phyloP scores from a whole-genome alignment of 2,888 invertebrate genomes.

The Schizaphis graminum region DNA sequence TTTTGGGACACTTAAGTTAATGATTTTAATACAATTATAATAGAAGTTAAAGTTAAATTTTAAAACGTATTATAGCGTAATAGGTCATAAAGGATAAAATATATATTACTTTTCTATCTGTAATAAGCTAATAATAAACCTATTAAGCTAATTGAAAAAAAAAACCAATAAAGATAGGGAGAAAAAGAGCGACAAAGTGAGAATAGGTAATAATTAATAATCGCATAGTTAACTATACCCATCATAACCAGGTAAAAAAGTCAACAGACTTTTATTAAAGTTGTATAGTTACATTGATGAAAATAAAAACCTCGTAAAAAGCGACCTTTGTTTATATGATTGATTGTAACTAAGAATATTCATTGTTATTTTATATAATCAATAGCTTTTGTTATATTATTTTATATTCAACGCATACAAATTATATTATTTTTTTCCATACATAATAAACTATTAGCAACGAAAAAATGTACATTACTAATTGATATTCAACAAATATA shows the following conservation, averaged over 20 bases:
- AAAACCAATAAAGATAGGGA: not conserved
- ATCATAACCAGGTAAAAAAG: slow-evolving; percentile 46
- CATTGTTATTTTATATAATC: slow-evolving; percentile 46
- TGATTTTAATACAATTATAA: not conserved
- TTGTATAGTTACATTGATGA: not conserved
- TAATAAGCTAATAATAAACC: not conserved
- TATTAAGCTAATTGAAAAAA: slow-evolving; percentile 42
- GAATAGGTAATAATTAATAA: slow-evolving; percentile 32
- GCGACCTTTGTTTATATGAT: slow-evolving; percentile 54
- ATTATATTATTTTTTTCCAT: slow-evolving; percentile 7
- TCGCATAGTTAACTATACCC: not conserved
- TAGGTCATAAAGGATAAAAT: not conserved
- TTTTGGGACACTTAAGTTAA: not conserved
- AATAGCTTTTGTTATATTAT: slow-evolving; percentile 54
- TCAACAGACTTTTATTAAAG: slow-evolving; percentile 50
- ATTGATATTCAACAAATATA: not conserved
- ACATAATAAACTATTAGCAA: not conserved
- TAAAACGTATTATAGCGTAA: not conserved
- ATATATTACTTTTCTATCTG: not conserved
- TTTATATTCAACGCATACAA: not conserved
- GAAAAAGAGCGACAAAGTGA: not conserved
- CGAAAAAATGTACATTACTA: not conserved
- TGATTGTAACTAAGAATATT: slow-evolving; percentile 53
- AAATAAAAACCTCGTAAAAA: slow-evolving; percentile 35
- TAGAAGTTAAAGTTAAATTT: not conserved